Evolutionary conservation across 2,113 vertebrate genomes (phyloP), one percentile per base, ranked within the genome.

Genomic region (Mormyrus iriodes): DNA sequence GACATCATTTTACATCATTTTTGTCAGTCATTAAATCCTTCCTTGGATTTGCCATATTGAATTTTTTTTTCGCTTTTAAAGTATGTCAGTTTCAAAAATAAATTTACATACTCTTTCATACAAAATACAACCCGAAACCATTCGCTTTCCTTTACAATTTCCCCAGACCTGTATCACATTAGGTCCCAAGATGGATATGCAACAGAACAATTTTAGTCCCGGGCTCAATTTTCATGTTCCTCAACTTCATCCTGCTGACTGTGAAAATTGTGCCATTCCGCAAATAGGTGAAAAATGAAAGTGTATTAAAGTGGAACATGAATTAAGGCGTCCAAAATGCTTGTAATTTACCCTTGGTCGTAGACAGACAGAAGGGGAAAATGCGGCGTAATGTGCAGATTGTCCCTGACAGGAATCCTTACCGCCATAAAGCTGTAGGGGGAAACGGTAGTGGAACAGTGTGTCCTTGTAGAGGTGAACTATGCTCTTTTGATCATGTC

Each of bases 181-280:
- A 93, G 93, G 90, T 92, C 92, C 92, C 93, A 92, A 93, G 94
- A 94, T 93, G 94, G 94, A 93, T 94, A 92, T 93, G 93, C 93
- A 93, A 92, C 93, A 91, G 93, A 93, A 93, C 94, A 93, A 95
- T 95, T 94, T 94, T 91, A 92, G 93, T 92, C 94, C 91, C 90
- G 91, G 93, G 93, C 94, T 95, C 94, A 95, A 94, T 95, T 95
- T 91, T 91, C 93, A 92, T 94, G 95, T 94, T 95, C 94, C 93
- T 93, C 92, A 93, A 87, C 49, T 42, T 87, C 79, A 17, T 94
- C 94, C 92, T 93, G 92, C 90, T 93, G 93, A 93, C 91, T 88
- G 93, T 91, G 94, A 95, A 94, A 95, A 95, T 95, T 94, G 94
- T 93, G 73, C 93, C 82, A 84, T 51, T 90, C 92, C 88, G 93